Percentiles rank a stretch among this genome's conserved stretches.
Evolutionary conservation across 2,113 vertebrate species (phyloP).

Genomic region (Limnothrissa miodon): DNA sequence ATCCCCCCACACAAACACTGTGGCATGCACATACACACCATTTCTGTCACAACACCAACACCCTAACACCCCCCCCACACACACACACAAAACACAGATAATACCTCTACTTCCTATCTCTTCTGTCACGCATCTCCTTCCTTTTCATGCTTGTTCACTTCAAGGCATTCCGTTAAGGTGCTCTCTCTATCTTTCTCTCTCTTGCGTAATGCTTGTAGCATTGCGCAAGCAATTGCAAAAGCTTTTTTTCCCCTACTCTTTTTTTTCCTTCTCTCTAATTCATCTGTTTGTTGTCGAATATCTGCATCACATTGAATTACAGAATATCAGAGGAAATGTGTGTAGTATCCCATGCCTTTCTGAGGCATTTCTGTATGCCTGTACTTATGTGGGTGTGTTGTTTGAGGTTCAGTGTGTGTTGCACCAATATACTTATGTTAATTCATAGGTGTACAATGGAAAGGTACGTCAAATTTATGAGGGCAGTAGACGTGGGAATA

Average conservation of each 20-base stretch:
- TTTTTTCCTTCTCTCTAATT: not conserved
- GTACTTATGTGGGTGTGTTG: not conserved
- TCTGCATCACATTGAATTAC: not conserved
- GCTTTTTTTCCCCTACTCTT: not conserved
- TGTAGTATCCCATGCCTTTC: not conserved
- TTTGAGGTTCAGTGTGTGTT: not conserved
- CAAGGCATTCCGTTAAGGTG: not conserved
- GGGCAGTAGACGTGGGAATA: not conserved
- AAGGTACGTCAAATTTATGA: not conserved
- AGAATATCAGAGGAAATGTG: not conserved
- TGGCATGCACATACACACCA: not conserved
- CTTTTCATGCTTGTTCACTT: not conserved
- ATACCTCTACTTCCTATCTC: not conserved
- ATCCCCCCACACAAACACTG: not conserved
- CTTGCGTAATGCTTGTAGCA: not conserved
- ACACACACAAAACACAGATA: not conserved
- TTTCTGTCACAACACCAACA: not conserved
- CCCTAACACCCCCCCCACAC: not conserved
- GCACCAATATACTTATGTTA: not conserved
- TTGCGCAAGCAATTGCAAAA: conserved; percentile 21
- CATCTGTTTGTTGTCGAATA: not conserved
- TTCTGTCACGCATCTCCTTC: not conserved
- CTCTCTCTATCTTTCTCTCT: conserved; percentile 16
- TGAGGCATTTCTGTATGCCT: not conserved
- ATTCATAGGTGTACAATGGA: not conserved